Conservation (phyloP, 2,888 invertebrate species). For the Hipparchia sbordonii region DNA sequence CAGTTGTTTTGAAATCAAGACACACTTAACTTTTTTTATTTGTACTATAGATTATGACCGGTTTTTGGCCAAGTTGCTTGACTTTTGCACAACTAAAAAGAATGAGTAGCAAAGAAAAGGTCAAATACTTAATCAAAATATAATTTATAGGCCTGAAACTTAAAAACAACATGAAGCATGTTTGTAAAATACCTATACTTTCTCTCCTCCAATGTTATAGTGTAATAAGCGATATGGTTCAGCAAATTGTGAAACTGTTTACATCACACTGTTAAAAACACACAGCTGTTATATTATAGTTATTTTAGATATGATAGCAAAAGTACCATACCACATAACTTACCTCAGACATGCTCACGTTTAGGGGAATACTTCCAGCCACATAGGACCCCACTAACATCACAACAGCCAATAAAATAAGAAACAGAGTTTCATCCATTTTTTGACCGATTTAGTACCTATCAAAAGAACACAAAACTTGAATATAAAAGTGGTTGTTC, state of each 20-base stretch:
- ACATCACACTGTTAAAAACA: slow-evolving; percentile 2
- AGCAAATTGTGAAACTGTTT: slow-evolving; percentile 17
- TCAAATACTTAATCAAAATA: too few relatives aligned
- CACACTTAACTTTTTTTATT: too few relatives aligned
- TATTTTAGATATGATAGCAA: background rate
- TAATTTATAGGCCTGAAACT: too few relatives aligned
- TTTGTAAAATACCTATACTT: background rate
- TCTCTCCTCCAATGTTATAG: background rate
- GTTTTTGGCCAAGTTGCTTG: too few relatives aligned
- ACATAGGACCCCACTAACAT: slow-evolving; percentile 98
- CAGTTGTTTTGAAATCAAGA: too few relatives aligned
- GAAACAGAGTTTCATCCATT: slow-evolving; percentile 93
- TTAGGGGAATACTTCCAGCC: slow-evolving; percentile 96
- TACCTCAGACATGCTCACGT: slow-evolving; percentile 97
- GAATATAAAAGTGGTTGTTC: background rate
- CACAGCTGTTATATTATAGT: slow-evolving; percentile 20
- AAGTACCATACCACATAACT: slow-evolving; percentile 34
- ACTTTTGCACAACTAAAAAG: too few relatives aligned
- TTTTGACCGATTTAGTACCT: slow-evolving; percentile 45
- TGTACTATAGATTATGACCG: too few relatives aligned
- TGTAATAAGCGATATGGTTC: background rate
- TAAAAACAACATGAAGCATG: background rate
- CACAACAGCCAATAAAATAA: slow-evolving; percentile 92
- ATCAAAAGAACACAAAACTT: slow-evolving; percentile 24
- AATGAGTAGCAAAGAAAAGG: too few relatives aligned